These are phyloP conservation scores for Galbula dea DNA, from an alignment of 2,113 vertebrate species.

Conservation along the genomic window DNA sequence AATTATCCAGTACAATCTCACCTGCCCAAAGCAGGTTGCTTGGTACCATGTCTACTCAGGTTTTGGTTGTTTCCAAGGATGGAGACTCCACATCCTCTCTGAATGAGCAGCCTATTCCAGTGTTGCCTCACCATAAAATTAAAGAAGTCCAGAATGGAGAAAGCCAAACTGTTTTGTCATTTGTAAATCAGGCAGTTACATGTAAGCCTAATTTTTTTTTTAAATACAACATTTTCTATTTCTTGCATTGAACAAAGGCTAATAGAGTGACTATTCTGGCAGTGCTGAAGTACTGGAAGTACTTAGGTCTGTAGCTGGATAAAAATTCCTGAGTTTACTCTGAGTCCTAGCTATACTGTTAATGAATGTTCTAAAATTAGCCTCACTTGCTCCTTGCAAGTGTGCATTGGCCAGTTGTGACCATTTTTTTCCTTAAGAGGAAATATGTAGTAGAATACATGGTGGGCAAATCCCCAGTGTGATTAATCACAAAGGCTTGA, in stretches of 20 bases:
- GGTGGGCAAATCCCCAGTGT: neutral
- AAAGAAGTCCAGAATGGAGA: neutral
- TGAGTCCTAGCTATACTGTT: neutral
- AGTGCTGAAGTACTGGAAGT: neutral
- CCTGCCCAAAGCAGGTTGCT: neutral
- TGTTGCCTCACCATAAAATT: neutral
- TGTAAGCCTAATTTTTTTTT: neutral
- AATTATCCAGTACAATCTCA: neutral
- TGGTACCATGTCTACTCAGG: neutral
- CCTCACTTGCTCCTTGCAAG: neutral
- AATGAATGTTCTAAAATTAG: constrained; percentile 5
- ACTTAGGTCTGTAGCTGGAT: neutral
- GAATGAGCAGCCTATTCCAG: neutral
- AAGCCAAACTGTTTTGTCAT: neutral
- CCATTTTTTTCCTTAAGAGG: constrained; percentile 3
- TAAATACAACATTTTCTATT: neutral
- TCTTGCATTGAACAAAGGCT: neutral
- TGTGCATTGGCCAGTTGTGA: neutral
- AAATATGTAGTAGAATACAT: neutral
- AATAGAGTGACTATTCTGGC: neutral
- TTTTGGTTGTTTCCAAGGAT: neutral
- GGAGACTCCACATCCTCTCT: neutral
- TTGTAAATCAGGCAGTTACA: neutral
- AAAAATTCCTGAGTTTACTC: neutral
- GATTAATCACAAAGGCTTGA: neutral